Evolutionary conservation across 2,888 invertebrate genomes (phyloP).

Genomic region (Lycophotia porphyrea): DNA sequence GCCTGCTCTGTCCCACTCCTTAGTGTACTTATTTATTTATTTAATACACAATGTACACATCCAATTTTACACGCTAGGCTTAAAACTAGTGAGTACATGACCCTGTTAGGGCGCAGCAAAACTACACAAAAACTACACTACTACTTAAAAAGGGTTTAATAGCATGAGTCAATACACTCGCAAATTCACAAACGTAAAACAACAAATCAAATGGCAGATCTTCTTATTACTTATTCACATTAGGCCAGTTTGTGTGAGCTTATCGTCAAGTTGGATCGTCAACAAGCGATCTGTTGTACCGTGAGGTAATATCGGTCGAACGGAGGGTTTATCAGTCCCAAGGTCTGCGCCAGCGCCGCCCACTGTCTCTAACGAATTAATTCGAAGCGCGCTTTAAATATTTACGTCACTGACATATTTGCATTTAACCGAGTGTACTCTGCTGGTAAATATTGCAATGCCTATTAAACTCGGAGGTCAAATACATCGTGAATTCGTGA

Average conservation of each 20-base stretch:
- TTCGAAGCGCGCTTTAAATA: constrained; percentile 35
- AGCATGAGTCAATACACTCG: constrained; percentile 13
- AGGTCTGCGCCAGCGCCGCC: constrained; percentile 62
- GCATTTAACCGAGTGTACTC: constrained; percentile 26
- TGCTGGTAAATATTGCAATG: constrained; percentile 27
- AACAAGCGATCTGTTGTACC: constrained; percentile 50
- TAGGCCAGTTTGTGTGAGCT: constrained; percentile 29
- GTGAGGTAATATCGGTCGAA: constrained; percentile 50
- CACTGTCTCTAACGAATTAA: constrained; percentile 49
- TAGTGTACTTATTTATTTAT: too few relatives aligned
- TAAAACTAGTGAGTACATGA: too few relatives aligned
- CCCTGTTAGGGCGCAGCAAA: too few relatives aligned
- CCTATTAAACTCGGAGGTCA: constrained; percentile 10
- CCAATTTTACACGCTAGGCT: too few relatives aligned
- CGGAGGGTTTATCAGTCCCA: constrained; percentile 64
- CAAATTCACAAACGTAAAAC: background rate
- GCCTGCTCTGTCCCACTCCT: too few relatives aligned
- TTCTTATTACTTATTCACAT: constrained; percentile 19
- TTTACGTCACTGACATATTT: constrained; percentile 44
- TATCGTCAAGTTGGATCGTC: constrained; percentile 39
- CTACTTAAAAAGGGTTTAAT: background rate
- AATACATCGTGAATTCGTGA: background rate
- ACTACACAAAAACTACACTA: too few relatives aligned
- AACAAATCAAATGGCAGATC: constrained; percentile 21
- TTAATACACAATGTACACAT: too few relatives aligned